A percentile compares a stretch with the other conserved stretches of the same genome.
Evolutionary conservation across 1,140 invertebrate genomes (phyloP).

Genomic region (Alviniconcha marisindica): DNA sequence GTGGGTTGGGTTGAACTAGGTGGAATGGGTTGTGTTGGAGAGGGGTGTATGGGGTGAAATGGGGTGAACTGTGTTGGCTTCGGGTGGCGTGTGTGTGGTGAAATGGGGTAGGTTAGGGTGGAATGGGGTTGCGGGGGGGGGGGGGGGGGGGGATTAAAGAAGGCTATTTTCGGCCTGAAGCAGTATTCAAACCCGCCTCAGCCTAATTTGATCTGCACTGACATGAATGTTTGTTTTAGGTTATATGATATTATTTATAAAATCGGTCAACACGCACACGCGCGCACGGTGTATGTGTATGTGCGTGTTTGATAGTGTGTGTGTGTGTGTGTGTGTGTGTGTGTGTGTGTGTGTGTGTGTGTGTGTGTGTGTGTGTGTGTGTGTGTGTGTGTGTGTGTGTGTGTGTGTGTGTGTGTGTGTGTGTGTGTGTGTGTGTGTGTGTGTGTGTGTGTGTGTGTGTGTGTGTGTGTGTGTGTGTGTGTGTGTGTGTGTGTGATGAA

Average conservation of each 20-base stretch:
- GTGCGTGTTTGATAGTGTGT: neutral
- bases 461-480: neutral
- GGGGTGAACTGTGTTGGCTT: no score
- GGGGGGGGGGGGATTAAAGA: no score
- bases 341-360: slow-evolving; percentile 4
- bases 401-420: no score
- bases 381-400: neutral
- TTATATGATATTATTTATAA: neutral
- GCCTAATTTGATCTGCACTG: neutral
- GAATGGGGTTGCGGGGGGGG: no score
- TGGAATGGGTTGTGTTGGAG: no score
- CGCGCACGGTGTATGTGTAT: slow-evolving; percentile 7
- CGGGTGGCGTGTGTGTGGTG: no score
- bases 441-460: no score
- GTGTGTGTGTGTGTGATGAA: slow-evolving; percentile 21
- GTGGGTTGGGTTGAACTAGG: no score
- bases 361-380: neutral
- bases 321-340: slow-evolving; percentile 22
- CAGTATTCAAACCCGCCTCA: neutral
- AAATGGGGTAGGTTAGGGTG: no score
- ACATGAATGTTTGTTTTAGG: neutral
- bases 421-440: no score
- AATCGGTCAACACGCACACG: neutral
- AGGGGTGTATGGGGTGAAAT: no score
- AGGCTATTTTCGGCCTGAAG: no score